These are phyloP conservation scores for Eleginops maclovinus DNA, from an alignment of 2,113 vertebrate species.

Conservation along the genomic window DNA sequence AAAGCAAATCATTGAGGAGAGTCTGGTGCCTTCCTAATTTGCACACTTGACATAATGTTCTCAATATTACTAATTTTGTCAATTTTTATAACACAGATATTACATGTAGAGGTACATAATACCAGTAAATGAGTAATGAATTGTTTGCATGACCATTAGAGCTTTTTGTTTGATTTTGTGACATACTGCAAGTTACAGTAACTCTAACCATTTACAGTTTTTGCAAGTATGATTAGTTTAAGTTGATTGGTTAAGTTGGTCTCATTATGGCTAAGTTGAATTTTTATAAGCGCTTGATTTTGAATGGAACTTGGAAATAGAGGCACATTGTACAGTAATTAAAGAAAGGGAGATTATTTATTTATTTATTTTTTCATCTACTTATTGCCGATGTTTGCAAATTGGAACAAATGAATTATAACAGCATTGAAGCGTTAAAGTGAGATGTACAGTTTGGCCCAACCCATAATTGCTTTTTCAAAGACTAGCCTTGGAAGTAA, in stretches of 20 bases:
- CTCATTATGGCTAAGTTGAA: constrained; percentile 15
- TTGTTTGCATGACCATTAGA: background rate
- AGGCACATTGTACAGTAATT: background rate
- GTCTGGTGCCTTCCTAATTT: background rate
- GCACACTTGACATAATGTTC: constrained; percentile 1
- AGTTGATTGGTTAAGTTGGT: background rate
- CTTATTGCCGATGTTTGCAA: constrained; percentile 61
- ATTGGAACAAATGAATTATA: constrained; percentile 69
- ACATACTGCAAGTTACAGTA: background rate
- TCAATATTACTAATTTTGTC: background rate
- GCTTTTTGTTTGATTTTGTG: background rate
- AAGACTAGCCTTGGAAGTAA: constrained; percentile 73
- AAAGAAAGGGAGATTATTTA: background rate
- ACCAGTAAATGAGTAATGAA: background rate
- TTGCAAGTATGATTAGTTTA: background rate
- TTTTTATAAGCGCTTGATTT: constrained; percentile 4
- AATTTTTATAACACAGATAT: background rate
- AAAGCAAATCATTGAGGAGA: constrained; percentile 11
- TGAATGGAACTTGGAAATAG: background rate
- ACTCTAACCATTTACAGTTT: background rate
- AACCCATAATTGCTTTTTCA: constrained; percentile 78
- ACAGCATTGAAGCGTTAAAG: constrained; percentile 64
- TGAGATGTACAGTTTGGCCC: constrained; percentile 70
- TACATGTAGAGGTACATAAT: background rate
- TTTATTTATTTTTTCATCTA: constrained; percentile 26